Evolutionary conservation across 1,140 invertebrate species (phyloP), one percentile per base, ranked within the genome.

Genomic region (Camponotus vicinus): DNA sequence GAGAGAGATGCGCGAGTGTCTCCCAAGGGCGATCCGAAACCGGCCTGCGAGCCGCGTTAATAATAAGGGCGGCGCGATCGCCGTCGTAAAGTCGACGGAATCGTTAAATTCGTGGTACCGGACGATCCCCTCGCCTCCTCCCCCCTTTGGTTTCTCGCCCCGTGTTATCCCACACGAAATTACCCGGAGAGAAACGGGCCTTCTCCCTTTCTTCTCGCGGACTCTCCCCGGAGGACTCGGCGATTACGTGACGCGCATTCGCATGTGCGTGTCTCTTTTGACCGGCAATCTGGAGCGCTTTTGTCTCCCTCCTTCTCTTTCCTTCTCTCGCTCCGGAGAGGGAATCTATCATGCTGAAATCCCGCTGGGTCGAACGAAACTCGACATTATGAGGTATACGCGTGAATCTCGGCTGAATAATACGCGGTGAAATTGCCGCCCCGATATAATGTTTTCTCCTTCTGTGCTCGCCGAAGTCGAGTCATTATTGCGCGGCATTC

Each of bases 41-140:
- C 82, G 66, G 87, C 87, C 66, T 80, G 52, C 18, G 27, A 67
- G 45, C 59, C 57, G 86, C 89, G 78, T 88, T 91, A 27, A 84
- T 84, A 91, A 90, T 88, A 91, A 91, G 89, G 90, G 89, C 87
- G 87, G 85, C 34, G 77, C 77, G 87, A 88, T 90, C 86, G 64
- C 66, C 66, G 59, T 91, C 90, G 85, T 91, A 91, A 91, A 90
- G 73, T 84, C 89, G 84, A 67, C 85, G 64, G 66, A 90, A 91
- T 91, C 89, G 83, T 89, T 87, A 90, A 90, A 90, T 91, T 91
- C 86, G 86, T 91, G 86, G 85, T 86, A 86, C 69, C 79, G 57
- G 78, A 79, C 52, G 34, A 15, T 40, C 32, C 2, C 32, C 45
- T 13, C 21, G n/a, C 21, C 8, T 45, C 8, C 2, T 9, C 15